Evolutionary conservation across 2,113 vertebrate genomes (phyloP), one percentile per base, ranked within the genome.

Genomic region (Eulacestoma nigropectus): DNA sequence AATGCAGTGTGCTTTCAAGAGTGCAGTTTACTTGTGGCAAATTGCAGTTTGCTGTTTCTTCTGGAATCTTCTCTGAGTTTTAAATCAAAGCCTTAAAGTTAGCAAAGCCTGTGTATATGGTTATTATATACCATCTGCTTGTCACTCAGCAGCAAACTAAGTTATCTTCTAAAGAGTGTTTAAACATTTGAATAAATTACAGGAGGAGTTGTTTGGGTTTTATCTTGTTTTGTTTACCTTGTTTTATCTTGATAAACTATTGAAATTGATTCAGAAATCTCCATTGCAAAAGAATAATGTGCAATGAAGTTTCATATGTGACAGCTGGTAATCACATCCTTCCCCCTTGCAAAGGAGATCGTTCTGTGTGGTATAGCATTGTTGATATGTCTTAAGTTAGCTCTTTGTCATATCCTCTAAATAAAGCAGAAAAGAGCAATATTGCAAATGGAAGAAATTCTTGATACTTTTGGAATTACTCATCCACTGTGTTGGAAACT

Each of bases 211-310:
- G 29, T 69, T 94, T 85, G 50, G 8, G 7, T 53, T 94, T 87
- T 60, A 57, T 60, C 87, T 90, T 90, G 39, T 65, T 84, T 87
- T 95, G 63, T 94, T 96, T 95, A 80, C 26, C 6, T 86, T 79
- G 6, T 63, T 89, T 91, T 74, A 89, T 90, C 86, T 89, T 86
- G 46, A 76, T 88, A 64, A 79, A 79, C 57, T 50, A 62, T 93
- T 93, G 85, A 93, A 79, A 91, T 47, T 11, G 55, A 65, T 93
- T 93, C 70, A 59, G 72, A 67, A 80, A 59, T 93, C 39, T 85
- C 55, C 19, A 44, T 13, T 93, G 84, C 63, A 88, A 69, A 83
- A 93, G 46, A 74, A 83, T 65, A 95, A 86, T 19, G 39, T 74
- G 55, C 59, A 83, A 86, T 86, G 72, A 86, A 83, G 59, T 96